Evolutionary conservation across 2,888 invertebrate genomes (phyloP), one percentile per base, ranked within the genome.

Genomic region (Mechanitis mazaeus): DNA sequence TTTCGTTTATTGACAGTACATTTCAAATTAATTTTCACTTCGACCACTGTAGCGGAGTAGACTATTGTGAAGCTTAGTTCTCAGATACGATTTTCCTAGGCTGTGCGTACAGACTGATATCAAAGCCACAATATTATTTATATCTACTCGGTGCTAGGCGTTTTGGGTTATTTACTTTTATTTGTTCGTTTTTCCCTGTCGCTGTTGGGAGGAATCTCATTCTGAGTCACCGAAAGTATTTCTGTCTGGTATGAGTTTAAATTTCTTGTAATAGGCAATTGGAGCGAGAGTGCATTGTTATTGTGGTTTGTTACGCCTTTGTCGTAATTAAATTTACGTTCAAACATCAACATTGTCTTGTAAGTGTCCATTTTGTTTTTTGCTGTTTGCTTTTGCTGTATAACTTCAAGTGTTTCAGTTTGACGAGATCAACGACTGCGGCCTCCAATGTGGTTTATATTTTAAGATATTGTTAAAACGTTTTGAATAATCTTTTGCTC

Each of bases 121-220:
- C 71, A 75, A 73, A 78, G 79, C 79, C 77, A 76, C 78, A 77
- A 79, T 81, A 83, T 83, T 84, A 86, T 85, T 85, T 84, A 84
- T 84, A 83, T 80, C 84, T 78, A 75, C 71, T 80, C 76, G 80
- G 79, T 80, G 78, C 78, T 80, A 79, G 79, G 77, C 78, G 79
- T 83, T 83, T 81, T 82, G 83, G 83, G 83, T 84, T 81, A 83
- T 85, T 85, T 84, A 80, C 79, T 84, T 80, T 80, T 68, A 76
- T 71, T 71, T 71, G 71, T 72, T 77, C 72, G 76, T 76, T 81
- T 81, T 82, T 78, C 77, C 79, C 72, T 71, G 68, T 72, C 42
- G 70, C 72, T 71, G 64, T 61, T 72, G 66, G 67, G 67, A 63
- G 72, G 71, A 73, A 75, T 72, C 71, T 69, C 66, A 59, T 68